A percentile compares a stretch with the other conserved stretches of the same genome.
Conservation (phyloP, 2,888 invertebrate genomes). For the Apamea monoglypha region DNA sequence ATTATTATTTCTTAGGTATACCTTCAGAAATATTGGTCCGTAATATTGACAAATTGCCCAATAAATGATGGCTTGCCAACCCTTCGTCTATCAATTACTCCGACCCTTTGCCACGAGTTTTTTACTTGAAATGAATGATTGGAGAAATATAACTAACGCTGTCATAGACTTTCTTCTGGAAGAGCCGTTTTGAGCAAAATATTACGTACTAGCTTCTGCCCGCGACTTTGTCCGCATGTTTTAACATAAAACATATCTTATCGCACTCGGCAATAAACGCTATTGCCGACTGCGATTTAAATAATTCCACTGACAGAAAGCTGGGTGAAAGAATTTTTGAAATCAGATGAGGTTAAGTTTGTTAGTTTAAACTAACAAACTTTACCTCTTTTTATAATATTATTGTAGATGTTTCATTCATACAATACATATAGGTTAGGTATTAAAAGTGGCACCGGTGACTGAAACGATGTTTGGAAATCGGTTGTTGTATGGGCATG, state of each 20-base stretch:
- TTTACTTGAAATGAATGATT: constrained; percentile 36
- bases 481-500: no score
- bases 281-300: no score
- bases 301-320: no score
- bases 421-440: neutral
- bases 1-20: neutral
- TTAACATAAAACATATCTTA: neutral
- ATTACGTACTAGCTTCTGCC: neutral
- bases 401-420: neutral
- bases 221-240: neutral
- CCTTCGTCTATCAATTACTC: constrained; percentile 54
- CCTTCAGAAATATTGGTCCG: constrained; percentile 24
- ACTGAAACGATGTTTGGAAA: no score
- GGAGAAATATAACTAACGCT: constrained; percentile 11
- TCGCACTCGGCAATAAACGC: no score
- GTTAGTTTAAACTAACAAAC: no score
- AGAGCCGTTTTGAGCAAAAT: neutral
- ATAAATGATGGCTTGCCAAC: constrained; percentile 46
- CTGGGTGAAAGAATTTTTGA: neutral
- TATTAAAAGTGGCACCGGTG: neutral
- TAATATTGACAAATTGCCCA: constrained; percentile 52
- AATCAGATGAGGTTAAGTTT: neutral
- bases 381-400: neutral
- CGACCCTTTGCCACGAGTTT: constrained; percentile 36
- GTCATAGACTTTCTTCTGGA: neutral